phyloP scores from a whole-genome alignment of 2,797 vertebrate species.

The Graptemys geographica region DNA sequence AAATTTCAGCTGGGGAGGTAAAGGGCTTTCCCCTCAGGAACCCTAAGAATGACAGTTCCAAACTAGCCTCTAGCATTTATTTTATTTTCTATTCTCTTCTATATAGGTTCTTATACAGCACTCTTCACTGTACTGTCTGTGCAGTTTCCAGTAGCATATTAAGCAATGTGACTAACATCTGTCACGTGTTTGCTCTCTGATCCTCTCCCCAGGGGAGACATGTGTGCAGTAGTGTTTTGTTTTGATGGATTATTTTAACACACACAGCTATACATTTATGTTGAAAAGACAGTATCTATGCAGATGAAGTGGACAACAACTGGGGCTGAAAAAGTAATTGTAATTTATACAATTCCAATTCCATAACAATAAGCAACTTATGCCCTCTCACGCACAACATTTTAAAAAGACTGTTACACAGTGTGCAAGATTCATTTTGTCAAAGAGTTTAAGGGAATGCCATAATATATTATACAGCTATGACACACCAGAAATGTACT shows the following conservation, averaged over 20 bases:
- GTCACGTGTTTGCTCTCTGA: background rate
- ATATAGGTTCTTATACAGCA: background rate
- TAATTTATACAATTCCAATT: rapidly evolving
- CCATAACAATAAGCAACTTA: background rate
- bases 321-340: background rate
- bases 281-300: background rate
- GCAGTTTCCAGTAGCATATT: background rate
- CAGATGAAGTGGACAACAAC: background rate
- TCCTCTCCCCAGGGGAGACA: background rate
- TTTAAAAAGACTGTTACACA: background rate
- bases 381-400: background rate
- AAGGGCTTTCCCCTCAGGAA: background rate
- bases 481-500: background rate
- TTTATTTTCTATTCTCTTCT: background rate
- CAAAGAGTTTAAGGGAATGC: background rate
- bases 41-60: rapidly evolving
- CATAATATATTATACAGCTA: background rate
- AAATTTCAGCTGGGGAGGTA: background rate
- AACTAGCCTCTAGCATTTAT: background rate
- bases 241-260: background rate
- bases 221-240: background rate
- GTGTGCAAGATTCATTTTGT: background rate
- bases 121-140: background rate
- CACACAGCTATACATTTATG: background rate
- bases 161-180: background rate